Evolutionary conservation across 2,113 vertebrate genomes (phyloP).

Genomic region (Apodemus speciosus): DNA sequence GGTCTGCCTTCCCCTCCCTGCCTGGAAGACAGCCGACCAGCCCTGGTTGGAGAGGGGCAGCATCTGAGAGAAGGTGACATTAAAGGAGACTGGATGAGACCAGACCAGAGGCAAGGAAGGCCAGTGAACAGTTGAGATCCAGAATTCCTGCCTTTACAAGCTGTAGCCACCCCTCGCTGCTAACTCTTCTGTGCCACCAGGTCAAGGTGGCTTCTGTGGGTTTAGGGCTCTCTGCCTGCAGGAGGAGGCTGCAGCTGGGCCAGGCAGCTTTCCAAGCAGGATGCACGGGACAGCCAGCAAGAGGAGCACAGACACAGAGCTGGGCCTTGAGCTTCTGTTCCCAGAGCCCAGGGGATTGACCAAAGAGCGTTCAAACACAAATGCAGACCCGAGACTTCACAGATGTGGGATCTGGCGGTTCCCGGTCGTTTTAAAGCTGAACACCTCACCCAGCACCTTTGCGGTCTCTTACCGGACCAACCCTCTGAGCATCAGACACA

Average conservation of each 20-base stretch:
- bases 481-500: not conserved
- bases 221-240: not conserved
- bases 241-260: not conserved
- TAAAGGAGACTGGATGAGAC: no score
- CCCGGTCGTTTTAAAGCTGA: not conserved
- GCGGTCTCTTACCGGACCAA: not conserved
- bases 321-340: not conserved
- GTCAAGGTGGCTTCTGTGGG: not conserved
- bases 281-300: not conserved
- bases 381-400: not conserved
- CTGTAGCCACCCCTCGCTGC: not conserved
- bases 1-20: not conserved
- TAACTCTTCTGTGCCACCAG: not conserved
- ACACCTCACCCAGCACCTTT: not conserved
- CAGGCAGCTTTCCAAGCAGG: not conserved
- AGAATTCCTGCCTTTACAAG: not conserved
- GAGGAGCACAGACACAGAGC: no score
- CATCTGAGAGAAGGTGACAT: not conserved
- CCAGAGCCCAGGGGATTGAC: not conserved
- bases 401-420: not conserved
- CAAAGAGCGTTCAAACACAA: not conserved
- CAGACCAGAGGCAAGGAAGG: not conserved
- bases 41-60: no score
- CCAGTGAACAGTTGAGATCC: not conserved
- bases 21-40: not conserved